Evolutionary conservation across 2,888 invertebrate species (phyloP).

Genomic region (Sphaerophoria rueppellii): DNA sequence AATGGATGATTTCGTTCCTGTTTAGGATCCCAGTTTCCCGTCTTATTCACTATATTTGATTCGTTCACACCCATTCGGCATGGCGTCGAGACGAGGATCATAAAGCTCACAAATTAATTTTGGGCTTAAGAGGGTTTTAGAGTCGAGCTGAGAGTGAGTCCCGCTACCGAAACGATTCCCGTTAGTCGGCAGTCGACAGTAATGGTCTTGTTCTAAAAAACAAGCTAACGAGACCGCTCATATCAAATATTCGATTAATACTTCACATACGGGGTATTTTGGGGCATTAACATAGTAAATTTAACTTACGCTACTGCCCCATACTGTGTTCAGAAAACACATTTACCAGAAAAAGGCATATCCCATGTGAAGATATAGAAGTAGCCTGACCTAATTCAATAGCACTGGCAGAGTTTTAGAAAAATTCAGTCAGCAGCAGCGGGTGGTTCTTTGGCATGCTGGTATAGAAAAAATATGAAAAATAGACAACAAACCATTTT

Average conservation of each 20-base stretch:
- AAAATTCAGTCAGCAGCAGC: constrained; percentile 42
- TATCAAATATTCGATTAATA: constrained; percentile 34
- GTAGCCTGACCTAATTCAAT: constrained; percentile 46
- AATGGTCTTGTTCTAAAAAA: too few species aligned
- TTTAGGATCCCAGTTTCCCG: constrained; percentile 11
- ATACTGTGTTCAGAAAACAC: neutral
- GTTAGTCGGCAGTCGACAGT: constrained; percentile 3
- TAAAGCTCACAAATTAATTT: constrained; percentile 64
- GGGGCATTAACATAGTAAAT: constrained; percentile 1
- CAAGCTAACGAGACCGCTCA: neutral
- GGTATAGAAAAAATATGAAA: constrained; percentile 8
- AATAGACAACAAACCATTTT: constrained; percentile 9
- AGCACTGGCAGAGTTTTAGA: constrained; percentile 5
- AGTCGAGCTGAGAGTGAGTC: constrained; percentile 16
- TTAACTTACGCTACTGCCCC: neutral
- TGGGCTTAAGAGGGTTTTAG: constrained; percentile 26
- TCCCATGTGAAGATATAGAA: neutral
- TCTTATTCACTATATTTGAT: constrained; percentile 1
- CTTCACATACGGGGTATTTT: constrained; percentile 26
- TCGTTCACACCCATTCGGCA: neutral
- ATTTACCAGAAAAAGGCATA: neutral
- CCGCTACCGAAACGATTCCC: constrained; percentile 50
- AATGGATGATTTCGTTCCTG: too few species aligned
- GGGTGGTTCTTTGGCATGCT: constrained; percentile 33
- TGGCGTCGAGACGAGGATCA: constrained; percentile 27